Evolutionary conservation across 1,140 invertebrate genomes (phyloP), one percentile per base, ranked within the genome.

Genomic region (Aricia agestis): DNA sequence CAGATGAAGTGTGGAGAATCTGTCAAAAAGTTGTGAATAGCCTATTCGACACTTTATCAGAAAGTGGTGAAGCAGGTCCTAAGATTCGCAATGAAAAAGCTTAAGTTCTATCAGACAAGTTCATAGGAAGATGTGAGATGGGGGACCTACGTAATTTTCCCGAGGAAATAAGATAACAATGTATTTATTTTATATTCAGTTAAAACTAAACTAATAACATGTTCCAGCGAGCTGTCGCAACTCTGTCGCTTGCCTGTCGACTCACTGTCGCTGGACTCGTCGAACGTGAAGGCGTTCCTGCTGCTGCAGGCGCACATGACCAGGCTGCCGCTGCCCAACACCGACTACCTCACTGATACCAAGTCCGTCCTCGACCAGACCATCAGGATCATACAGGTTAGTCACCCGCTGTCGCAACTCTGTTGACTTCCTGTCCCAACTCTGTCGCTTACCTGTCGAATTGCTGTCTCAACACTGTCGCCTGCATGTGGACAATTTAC

Each of bases 361-460:
- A 99, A 99, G 92, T 98, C 97, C 19, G 98, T 99, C 1, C 92
- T 99, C 25, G 99, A 99, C 92, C 98, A 99, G 86, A 95, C 97
- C 32, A 96, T 99, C 17, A 94, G 99, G 80, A 97, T 99, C 74
- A 89, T 99, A 76, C 98, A 99, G 93, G 97, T 97, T 92, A 45
- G 32, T 25, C 41, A 18, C 18, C 19, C 13, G 41, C n/a, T 59
- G 67, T 94, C 96, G 0, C 95, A 96, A 82, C 90, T 93, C 74
- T 96, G 97, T 74, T 95, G 95, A 9, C 92, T 97, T 2, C 0
- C 92, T 95, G 58, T 93, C 94, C 0, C 95, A 25, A 25, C 25
- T 25, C 25, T 96, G 97, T 74, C 95, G 95, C 10, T 92, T 97
- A 42, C 92, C 94, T 72, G 95, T 97, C 0, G 94, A 96, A 81